These are phyloP conservation scores for Halictus ligatus DNA, from an alignment of 2,888 invertebrate species.

Conservation along the genomic window DNA sequence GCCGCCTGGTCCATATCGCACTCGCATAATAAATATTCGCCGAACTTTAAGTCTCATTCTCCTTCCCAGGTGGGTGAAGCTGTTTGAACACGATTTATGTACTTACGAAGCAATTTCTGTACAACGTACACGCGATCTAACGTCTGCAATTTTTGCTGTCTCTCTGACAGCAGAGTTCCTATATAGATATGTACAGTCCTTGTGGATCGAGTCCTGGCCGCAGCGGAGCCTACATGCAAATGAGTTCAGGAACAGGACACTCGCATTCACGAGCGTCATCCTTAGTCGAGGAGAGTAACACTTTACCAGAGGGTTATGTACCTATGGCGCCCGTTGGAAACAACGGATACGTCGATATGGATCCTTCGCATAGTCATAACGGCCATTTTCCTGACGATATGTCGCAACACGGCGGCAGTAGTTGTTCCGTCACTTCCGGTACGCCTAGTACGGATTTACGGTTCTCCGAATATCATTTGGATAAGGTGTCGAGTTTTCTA, in stretches of 20 bases:
- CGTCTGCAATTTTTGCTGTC: conserved; percentile 19
- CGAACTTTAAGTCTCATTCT: conserved; percentile 84
- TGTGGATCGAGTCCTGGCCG: conserved; percentile 85
- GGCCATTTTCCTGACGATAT: conserved; percentile 84
- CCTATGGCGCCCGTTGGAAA: conserved; percentile 88
- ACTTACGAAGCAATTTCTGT: not conserved
- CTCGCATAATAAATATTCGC: conserved; percentile 81
- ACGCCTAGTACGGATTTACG: conserved; percentile 93
- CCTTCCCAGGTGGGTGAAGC: conserved; percentile 82
- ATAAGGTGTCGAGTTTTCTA: conserved; percentile 92
- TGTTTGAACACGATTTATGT: not conserved
- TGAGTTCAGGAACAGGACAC: conserved; percentile 84
- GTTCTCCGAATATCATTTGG: conserved; percentile 92
- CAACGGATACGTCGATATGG: conserved; percentile 88
- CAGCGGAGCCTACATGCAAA: conserved; percentile 85
- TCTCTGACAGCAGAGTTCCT: conserved; percentile 81
- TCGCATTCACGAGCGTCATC: conserved; percentile 89
- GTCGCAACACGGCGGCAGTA: conserved; percentile 88
- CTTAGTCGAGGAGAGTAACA: conserved; percentile 85
- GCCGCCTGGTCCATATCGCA: conserved; percentile 79
- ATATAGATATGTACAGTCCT: conserved; percentile 86
- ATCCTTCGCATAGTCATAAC: conserved; percentile 82
- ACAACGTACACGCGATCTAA: conserved; percentile 15
- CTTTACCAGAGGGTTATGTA: conserved; percentile 86
- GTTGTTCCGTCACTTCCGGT: conserved; percentile 91